Evolutionary conservation across 2,113 vertebrate species (phyloP).

Genomic region (Anser cygnoides): DNA sequence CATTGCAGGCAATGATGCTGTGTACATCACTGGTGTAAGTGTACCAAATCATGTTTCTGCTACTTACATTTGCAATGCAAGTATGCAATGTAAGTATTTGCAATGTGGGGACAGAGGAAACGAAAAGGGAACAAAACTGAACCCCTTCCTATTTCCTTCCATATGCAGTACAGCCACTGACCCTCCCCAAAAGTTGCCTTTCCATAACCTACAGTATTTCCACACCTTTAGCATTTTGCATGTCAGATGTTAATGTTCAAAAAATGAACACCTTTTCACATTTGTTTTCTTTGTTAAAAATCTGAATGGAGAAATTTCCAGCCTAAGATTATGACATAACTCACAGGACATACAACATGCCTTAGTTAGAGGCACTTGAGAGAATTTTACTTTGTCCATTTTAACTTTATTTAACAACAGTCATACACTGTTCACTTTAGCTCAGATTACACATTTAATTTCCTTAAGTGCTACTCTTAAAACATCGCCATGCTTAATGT

Average conservation of each 20-base stretch:
- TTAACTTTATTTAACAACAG: slow-evolving; percentile 67
- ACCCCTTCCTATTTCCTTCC: not conserved
- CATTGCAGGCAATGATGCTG: fast-evolving
- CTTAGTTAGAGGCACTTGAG: not conserved
- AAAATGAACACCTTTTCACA: not conserved
- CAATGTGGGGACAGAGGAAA: not conserved
- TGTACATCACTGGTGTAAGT: not conserved
- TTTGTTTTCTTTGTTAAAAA: not conserved
- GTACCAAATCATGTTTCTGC: not conserved
- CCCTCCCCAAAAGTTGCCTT: not conserved
- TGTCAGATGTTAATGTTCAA: not conserved
- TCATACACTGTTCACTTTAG: slow-evolving; percentile 38
- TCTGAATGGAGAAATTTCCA: not conserved
- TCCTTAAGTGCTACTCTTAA: slow-evolving; percentile 59
- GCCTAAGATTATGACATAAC: not conserved
- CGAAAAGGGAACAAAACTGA: not conserved
- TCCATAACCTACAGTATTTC: not conserved
- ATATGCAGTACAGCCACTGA: no score
- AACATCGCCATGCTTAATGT: slow-evolving; percentile 37
- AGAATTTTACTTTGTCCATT: slow-evolving; percentile 57
- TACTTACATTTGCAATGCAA: not conserved
- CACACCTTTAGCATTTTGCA: not conserved
- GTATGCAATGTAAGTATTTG: not conserved
- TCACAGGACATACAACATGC: not conserved
- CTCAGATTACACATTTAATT: slow-evolving; percentile 67